Percentiles rank a stretch among this genome's conserved stretches.
These are phyloP conservation scores for Gonocerus acuteangulatus DNA, from an alignment of 2,888 invertebrate genomes.

Conservation along the genomic window DNA sequence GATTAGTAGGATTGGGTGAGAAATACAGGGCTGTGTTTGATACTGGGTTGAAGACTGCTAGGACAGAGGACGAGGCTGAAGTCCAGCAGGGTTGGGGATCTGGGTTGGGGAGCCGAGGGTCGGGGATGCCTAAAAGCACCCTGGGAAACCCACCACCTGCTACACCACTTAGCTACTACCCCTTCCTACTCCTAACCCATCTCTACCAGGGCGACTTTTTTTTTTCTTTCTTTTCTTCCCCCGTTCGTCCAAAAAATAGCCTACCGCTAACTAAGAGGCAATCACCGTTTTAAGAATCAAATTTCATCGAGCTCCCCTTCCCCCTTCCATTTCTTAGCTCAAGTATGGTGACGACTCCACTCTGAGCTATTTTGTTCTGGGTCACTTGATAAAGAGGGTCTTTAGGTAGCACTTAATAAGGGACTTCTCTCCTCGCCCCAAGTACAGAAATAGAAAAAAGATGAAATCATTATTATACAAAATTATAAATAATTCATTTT, in stretches of 20 bases:
- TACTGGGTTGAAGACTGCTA: too few relatives aligned
- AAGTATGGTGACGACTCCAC: not conserved
- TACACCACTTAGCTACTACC: slow-evolving; percentile 28
- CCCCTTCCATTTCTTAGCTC: not conserved
- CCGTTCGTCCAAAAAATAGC: slow-evolving; percentile 19
- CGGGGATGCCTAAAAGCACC: slow-evolving; percentile 33
- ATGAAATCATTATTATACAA: too few relatives aligned
- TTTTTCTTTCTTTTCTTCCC: slow-evolving; percentile 11
- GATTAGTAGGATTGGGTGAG: too few relatives aligned
- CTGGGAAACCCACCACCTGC: slow-evolving; percentile 33
- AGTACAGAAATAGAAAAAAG: too few relatives aligned
- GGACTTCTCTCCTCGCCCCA: too few relatives aligned
- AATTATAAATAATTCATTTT: too few relatives aligned
- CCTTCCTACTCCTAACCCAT: not conserved
- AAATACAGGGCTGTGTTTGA: too few relatives aligned
- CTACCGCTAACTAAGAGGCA: slow-evolving; percentile 22
- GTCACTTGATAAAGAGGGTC: slow-evolving; percentile 1
- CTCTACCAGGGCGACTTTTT: not conserved
- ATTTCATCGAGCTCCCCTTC: slow-evolving; percentile 3
- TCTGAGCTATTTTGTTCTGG: slow-evolving; percentile 3
- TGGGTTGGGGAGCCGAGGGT: slow-evolving; percentile 2
- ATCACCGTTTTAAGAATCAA: slow-evolving; percentile 24
- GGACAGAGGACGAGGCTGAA: not conserved
- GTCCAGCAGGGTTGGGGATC: not conserved
- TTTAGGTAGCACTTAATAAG: too few relatives aligned